These are phyloP conservation scores for Microhierax caerulescens DNA, from an alignment of 2,797 vertebrate genomes.

Conservation along the genomic window DNA sequence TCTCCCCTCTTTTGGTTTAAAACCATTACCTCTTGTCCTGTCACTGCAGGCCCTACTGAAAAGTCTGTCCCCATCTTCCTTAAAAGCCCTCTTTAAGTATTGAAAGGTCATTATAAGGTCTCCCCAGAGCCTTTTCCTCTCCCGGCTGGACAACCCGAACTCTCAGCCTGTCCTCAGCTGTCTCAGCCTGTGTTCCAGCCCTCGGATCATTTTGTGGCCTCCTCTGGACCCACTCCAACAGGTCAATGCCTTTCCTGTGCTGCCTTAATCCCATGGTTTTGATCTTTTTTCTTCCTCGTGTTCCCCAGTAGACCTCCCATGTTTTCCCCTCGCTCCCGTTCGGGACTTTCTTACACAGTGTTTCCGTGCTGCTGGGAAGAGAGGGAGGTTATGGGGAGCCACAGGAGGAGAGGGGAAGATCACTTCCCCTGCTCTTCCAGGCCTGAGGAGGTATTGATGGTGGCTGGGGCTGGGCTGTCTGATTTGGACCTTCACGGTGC, in stretches of 20 bases:
- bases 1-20: neutral
- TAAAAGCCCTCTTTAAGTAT: too few species aligned
- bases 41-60: too few species aligned
- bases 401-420: too few species aligned
- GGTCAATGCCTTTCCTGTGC: neutral
- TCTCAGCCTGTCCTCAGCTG: neutral
- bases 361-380: neutral
- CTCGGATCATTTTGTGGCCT: neutral
- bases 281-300: neutral
- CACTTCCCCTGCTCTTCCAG: too few species aligned
- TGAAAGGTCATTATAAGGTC: too few species aligned
- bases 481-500: neutral
- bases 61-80: too few species aligned
- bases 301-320: neutral
- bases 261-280: neutral
- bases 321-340: neutral
- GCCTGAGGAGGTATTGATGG: neutral
- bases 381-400: neutral
- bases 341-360: rapidly evolving
- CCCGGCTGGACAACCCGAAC: too few species aligned
- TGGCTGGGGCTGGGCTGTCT: neutral
- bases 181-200: neutral
- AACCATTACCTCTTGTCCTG: neutral
- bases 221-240: neutral
- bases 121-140: too few species aligned